Conservation (phyloP, 2,888 invertebrate genomes). For the Blomia tropicalis region DNA sequence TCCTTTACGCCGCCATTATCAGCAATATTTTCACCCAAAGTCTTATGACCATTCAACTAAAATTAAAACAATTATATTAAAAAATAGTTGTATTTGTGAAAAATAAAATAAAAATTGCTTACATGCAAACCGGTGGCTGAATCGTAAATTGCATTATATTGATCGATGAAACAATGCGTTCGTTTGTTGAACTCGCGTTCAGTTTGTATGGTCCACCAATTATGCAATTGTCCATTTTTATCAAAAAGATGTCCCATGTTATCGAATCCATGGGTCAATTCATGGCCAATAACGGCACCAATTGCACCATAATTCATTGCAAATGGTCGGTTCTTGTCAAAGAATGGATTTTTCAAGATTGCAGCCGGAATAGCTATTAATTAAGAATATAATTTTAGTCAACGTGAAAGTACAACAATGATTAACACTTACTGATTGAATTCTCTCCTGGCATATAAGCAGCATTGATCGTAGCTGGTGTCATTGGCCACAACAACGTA, state of each 20-base stretch:
- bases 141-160: background rate
- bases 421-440: slow-evolving; percentile 21
- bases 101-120: no score
- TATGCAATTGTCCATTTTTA: background rate
- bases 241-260: background rate
- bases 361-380: slow-evolving; percentile 19
- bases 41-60: background rate
- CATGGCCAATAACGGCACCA: slow-evolving; percentile 16
- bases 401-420: background rate
- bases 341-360: slow-evolving; percentile 15
- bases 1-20: slow-evolving; percentile 12
- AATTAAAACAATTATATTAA: background rate
- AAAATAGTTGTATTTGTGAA: background rate
- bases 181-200: background rate
- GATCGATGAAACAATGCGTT: background rate
- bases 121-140: background rate
- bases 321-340: slow-evolving; percentile 5
- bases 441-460: slow-evolving; percentile 13
- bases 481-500: slow-evolving; percentile 1
- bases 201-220: background rate
- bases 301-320: slow-evolving; percentile 24
- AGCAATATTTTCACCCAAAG: slow-evolving; percentile 14
- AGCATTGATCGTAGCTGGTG: slow-evolving; percentile 10
- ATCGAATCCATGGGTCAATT: slow-evolving; percentile 8
- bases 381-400: background rate